phyloP scores from a whole-genome alignment of 2,113 vertebrate genomes.

The Austrofundulus limnaeus region DNA sequence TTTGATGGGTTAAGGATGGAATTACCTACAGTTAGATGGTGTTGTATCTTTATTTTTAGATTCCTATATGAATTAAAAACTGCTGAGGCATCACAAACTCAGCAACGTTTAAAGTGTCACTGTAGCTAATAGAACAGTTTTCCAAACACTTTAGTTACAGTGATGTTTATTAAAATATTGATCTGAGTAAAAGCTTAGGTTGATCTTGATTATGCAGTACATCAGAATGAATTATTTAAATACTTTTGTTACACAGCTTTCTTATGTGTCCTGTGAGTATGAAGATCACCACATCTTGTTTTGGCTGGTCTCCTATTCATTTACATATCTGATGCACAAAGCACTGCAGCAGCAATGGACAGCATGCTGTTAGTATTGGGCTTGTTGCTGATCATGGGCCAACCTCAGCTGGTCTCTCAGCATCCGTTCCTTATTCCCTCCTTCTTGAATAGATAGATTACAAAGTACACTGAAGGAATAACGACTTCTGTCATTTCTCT shows the following conservation, averaged over 20 bases:
- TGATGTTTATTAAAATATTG: too few species aligned
- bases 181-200: too few species aligned
- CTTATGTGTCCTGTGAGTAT: slow-evolving; percentile 1
- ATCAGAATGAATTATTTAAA: too few species aligned
- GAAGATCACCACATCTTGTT: not conserved
- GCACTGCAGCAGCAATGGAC: slow-evolving; percentile 10
- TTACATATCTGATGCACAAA: slow-evolving; percentile 5
- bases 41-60: too few species aligned
- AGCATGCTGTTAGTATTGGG: slow-evolving; percentile 26
- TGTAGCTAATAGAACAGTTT: too few species aligned
- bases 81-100: too few species aligned
- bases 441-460: slow-evolving; percentile 8
- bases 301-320: slow-evolving; percentile 4
- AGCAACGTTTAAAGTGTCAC: too few species aligned
- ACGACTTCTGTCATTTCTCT: slow-evolving; percentile 28
- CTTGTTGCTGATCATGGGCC: slow-evolving; percentile 44
- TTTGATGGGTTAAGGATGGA: not conserved
- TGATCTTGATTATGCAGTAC: too few species aligned
- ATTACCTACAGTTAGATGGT: not conserved
- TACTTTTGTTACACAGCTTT: not conserved
- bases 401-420: slow-evolving; percentile 60
- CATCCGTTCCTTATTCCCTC: not conserved
- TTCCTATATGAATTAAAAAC: too few species aligned
- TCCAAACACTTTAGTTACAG: too few species aligned
- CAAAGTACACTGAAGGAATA: slow-evolving; percentile 29